A percentile compares a stretch with the other conserved stretches of the same genome.
These are phyloP conservation scores for Octopus bimaculoides DNA, from an alignment of 1,140 invertebrate species.

Conservation along the genomic window DNA sequence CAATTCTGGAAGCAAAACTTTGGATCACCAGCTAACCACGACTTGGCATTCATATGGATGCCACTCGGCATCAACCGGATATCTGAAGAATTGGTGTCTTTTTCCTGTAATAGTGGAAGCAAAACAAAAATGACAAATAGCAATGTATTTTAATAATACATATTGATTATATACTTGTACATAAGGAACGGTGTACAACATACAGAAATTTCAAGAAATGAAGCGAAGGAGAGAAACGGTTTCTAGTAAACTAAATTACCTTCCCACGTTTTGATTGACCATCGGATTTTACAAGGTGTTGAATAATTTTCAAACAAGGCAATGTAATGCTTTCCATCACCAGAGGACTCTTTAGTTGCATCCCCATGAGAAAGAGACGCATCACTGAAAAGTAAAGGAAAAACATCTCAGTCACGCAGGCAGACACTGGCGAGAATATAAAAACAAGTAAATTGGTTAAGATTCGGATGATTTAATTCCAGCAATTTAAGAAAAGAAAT, in stretches of 20 bases:
- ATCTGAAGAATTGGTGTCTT: slow-evolving; percentile 3
- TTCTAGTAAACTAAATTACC: slow-evolving; percentile 23
- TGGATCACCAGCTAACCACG: slow-evolving; percentile 74
- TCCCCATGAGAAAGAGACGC: slow-evolving; percentile 70
- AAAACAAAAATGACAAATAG: background rate
- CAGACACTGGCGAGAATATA: no score
- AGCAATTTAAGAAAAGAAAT: no score
- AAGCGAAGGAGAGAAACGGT: no score
- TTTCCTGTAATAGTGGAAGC: slow-evolving; percentile 11
- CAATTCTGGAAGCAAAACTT: slow-evolving; percentile 72
- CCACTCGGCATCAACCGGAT: slow-evolving; percentile 44
- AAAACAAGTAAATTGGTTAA: no score
- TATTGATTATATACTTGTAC: no score
- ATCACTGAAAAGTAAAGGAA: slow-evolving; percentile 64
- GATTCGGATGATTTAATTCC: no score
- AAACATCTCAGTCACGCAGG: background rate
- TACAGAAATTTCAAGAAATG: no score
- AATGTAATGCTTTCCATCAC: slow-evolving; percentile 76
- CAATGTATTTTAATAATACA: no score
- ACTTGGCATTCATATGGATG: slow-evolving; percentile 70
- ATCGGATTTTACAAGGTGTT: slow-evolving; percentile 73
- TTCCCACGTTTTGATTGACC: slow-evolving; percentile 39
- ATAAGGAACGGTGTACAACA: no score
- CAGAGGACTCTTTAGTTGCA: slow-evolving; percentile 71
- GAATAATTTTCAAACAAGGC: slow-evolving; percentile 82